Conservation (phyloP, 2,797 vertebrate species). For the Acrossocheilus wenchowensis region DNA sequence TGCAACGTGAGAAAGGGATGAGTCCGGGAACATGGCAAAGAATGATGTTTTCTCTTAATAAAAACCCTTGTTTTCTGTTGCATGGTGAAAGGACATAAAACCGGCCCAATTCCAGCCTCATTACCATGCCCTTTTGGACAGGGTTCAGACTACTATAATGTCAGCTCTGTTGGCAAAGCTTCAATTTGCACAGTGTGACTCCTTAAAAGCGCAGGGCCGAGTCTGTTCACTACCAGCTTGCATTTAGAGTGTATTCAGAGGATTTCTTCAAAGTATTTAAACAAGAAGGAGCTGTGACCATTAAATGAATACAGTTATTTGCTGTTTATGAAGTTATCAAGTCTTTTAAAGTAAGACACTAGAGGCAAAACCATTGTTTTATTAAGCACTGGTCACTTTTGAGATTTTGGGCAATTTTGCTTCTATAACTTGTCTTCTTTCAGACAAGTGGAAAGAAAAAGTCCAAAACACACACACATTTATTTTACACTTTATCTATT, state of each 20-base stretch:
- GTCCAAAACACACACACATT: neutral
- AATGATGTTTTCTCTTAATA: conserved; percentile 72
- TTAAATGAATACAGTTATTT: neutral
- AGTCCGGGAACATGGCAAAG: conserved; percentile 59
- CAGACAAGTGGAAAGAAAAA: neutral
- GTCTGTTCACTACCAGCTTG: neutral
- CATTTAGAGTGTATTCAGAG: neutral
- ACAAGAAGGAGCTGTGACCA: neutral
- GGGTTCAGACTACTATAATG: conserved; percentile 66
- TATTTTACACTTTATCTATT: neutral
- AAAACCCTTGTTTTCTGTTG: conserved; percentile 67
- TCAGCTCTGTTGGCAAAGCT: conserved; percentile 63
- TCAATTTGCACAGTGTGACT: conserved; percentile 41
- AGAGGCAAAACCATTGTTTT: neutral
- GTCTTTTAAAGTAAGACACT: neutral
- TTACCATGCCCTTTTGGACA: conserved; percentile 66
- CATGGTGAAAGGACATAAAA: conserved; percentile 74
- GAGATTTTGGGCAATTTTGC: neutral
- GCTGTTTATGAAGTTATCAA: neutral
- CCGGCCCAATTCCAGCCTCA: conserved; percentile 69
- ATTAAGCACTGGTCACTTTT: too few relatives aligned
- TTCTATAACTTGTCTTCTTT: neutral
- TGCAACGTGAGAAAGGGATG: conserved; percentile 63
- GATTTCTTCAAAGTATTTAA: neutral
- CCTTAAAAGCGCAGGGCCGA: conserved; percentile 19